These are phyloP conservation scores for Porphyrio hochstetteri DNA, from an alignment of 2,113 vertebrate genomes.

Conservation along the genomic window DNA sequence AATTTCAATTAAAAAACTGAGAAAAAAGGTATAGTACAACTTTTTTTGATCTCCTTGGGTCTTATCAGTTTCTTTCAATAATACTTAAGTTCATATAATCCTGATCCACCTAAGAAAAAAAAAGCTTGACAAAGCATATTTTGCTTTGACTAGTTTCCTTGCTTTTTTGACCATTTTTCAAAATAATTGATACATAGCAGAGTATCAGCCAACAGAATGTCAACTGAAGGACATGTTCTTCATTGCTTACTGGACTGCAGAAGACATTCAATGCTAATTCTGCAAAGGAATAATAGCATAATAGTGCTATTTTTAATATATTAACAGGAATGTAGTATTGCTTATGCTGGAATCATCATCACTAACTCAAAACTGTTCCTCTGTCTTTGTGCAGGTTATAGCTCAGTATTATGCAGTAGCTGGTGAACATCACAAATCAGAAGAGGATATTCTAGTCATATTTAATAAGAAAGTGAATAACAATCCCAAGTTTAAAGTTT, in stretches of 20 bases:
- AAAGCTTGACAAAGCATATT: not conserved
- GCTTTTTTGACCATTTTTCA: no score
- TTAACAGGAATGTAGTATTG: not conserved
- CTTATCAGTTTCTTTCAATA: not conserved
- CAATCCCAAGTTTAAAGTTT: conserved; percentile 89
- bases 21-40: conserved; percentile 85
- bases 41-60: not conserved
- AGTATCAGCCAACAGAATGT: not conserved
- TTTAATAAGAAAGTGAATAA: conserved; percentile 92
- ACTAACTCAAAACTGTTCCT: not conserved
- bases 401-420: conserved; percentile 85
- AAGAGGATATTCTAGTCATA: conserved; percentile 82
- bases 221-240: not conserved
- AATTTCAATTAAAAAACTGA: conserved; percentile 89
- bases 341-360: not conserved
- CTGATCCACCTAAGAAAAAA: not conserved
- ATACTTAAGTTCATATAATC: not conserved
- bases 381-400: conserved; percentile 81
- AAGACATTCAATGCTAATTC: not conserved
- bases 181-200: not conserved
- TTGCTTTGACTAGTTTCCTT: no score
- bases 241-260: not conserved
- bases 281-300: not conserved
- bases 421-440: conserved; percentile 75
- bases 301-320: not conserved